Base-by-base conservation (phyloP, 2,888 invertebrate genomes). In the Noctua janthina region DNA sequence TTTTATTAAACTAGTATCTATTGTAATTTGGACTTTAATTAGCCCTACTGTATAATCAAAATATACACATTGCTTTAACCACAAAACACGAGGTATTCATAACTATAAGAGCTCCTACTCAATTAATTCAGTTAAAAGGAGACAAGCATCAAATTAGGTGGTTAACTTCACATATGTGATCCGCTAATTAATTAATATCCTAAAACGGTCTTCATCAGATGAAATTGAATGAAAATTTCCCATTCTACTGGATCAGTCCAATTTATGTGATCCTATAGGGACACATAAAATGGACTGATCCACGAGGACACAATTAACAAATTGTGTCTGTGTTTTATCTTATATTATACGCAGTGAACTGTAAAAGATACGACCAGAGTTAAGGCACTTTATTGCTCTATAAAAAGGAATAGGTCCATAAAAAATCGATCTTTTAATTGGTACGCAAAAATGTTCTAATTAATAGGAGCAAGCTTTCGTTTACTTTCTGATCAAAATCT, bases 381-480 rank as follows among this genome's bases (percentile, higher is more conserved):
- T 83, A 78, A 87, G 83, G 64, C 69, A 71, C 76, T 88, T 87
- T 84, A 89, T 84, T 59, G 79, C 35, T 46, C 77, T 56, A 84
- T 87, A 84, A 85, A 90, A 90, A 73, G 68, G 76, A 84, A 90
- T 83, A 75, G 85, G 76, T 66, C 68, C 71, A 82, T 81, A 84
- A 84, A 85, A 86, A 81, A 74, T 80, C 78, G 76, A 86, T 85
- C 54, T 82, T 87, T 86, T 85, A 86, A 89, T 90, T 89, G 83
- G 62, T 56, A 69, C 74, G 74, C 80, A 71, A 81, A 86, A 83
- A 78, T 77, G 66, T 73, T 78, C 71, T 79, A 85, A 85, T 86
- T 87, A 89, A 88, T n/a, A 23, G 35, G 43, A 62, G 39, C 43
- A n/a, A 59, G 23, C 67, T 75, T 64, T 68, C 64, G 39, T 35